Percentiles rank a stretch among this genome's conserved stretches.
Conservation (phyloP, 2,888 invertebrate species). For the Epistrophella euchroma region DNA sequence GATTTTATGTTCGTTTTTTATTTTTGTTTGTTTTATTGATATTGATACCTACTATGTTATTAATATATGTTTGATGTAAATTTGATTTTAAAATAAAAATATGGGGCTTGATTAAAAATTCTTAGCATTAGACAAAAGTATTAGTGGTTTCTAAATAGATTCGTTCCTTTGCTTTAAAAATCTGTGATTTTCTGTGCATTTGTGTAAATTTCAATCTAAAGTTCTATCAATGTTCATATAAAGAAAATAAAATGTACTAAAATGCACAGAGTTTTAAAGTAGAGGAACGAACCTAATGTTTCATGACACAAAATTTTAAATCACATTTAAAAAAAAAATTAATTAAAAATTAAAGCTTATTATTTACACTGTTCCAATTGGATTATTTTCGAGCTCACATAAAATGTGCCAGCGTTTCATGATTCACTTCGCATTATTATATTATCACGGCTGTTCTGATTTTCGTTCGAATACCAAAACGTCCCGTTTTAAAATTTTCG, state of each 20-base stretch:
- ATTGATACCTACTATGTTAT: not conserved
- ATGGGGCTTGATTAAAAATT: not conserved
- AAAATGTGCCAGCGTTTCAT: no score
- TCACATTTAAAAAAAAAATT: not conserved
- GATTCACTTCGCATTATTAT: no score
- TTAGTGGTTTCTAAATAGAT: not conserved
- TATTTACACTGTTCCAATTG: not conserved
- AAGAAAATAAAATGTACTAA: no score
- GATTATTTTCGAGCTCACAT: not conserved
- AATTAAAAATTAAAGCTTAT: not conserved
- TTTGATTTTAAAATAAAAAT: not conserved
- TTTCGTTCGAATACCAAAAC: no score
- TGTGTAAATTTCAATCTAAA: no score
- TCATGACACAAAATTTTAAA: not conserved
- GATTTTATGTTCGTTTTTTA: conserved; percentile 18
- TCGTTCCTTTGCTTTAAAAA: no score
- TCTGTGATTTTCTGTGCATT: no score
- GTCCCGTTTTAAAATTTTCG: no score
- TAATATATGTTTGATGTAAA: not conserved
- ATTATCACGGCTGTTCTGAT: no score
- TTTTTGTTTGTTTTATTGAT: conserved; percentile 28
- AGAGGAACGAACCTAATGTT: no score
- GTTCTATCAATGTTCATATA: no score
- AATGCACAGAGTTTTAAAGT: no score
- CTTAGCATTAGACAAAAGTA: not conserved